These are phyloP conservation scores for Parapristionchus giblindavisi DNA, from an alignment of 2,888 invertebrate genomes.

Conservation along the genomic window DNA sequence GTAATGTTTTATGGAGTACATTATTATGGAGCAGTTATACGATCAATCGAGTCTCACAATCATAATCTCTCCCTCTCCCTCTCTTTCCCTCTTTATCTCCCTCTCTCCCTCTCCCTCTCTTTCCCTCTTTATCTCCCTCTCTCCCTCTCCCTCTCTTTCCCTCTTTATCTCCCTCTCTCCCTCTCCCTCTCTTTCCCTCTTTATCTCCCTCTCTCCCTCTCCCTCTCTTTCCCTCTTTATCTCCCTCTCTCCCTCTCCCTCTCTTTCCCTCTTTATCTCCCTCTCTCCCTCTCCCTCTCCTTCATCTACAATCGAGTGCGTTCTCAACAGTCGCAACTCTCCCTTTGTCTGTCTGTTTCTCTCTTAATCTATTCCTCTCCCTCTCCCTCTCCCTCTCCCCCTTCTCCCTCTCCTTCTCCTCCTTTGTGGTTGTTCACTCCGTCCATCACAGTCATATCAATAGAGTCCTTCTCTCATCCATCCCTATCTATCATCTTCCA, in stretches of 20 bases:
- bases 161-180: constrained; percentile 4
- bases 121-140: not conserved
- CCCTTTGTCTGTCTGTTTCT: not conserved
- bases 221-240: constrained; percentile 1
- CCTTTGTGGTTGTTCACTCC: no score
- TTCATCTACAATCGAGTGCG: not conserved
- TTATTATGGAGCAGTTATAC: no score
- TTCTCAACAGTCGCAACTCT: not conserved
- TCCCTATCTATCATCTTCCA: not conserved
- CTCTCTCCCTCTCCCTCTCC: constrained; percentile 15
- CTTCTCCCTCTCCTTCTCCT: no score
- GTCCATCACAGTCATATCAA: no score
- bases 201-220: constrained; percentile 18
- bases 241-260: constrained; percentile 16
- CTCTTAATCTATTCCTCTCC: not conserved
- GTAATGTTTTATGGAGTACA: no score
- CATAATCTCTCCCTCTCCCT: no score
- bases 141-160: not conserved
- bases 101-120: not conserved
- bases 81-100: not conserved
- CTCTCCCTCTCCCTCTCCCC: constrained; percentile 24
- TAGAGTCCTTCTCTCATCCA: no score
- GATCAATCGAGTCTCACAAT: no score
- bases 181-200: constrained; percentile 1
- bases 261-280: constrained; percentile 10